These are phyloP conservation scores for Zaprionus obscuricornis DNA, from an alignment of 2,888 invertebrate species.

Conservation along the genomic window DNA sequence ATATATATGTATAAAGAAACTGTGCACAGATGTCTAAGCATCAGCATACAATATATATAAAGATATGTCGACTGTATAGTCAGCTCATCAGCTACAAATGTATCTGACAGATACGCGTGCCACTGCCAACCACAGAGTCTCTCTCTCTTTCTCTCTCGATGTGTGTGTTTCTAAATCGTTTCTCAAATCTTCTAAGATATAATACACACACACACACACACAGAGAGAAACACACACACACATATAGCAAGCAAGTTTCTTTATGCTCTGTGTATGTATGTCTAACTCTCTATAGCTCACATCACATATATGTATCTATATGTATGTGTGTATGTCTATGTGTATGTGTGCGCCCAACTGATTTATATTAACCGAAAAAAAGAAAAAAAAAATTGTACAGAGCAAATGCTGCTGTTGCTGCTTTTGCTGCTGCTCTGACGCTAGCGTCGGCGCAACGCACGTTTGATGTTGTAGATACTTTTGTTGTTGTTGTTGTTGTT, in stretches of 20 bases:
- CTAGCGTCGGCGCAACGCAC: constrained; percentile 63
- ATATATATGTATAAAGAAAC: too few relatives aligned
- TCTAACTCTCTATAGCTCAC: constrained; percentile 46
- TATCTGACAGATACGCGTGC: constrained; percentile 59
- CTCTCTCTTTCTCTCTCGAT: too few relatives aligned
- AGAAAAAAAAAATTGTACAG: constrained; percentile 45
- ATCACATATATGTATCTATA: constrained; percentile 16
- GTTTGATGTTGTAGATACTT: constrained; percentile 74
- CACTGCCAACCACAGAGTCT: not conserved
- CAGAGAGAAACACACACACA: not conserved
- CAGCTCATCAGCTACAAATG: constrained; percentile 34
- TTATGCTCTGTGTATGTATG: constrained; percentile 49
- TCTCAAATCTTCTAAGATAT: constrained; percentile 55
- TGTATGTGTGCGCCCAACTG: constrained; percentile 50
- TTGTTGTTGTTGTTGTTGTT: constrained; percentile 32
- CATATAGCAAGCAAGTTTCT: constrained; percentile 46
- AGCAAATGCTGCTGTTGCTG: constrained; percentile 51
- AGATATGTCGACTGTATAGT: too few relatives aligned
- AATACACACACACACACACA: constrained; percentile 15
- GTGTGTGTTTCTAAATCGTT: constrained; percentile 42
- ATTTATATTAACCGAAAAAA: constrained; percentile 73
- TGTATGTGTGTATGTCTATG: constrained; percentile 8
- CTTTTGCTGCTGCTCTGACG: constrained; percentile 16
- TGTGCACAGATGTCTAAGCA: too few relatives aligned
- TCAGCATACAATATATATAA: too few relatives aligned